Percentiles rank a stretch among this genome's conserved stretches.
Evolutionary conservation across 2,113 vertebrate genomes (phyloP).

Genomic region (Bothrops jararaca): DNA sequence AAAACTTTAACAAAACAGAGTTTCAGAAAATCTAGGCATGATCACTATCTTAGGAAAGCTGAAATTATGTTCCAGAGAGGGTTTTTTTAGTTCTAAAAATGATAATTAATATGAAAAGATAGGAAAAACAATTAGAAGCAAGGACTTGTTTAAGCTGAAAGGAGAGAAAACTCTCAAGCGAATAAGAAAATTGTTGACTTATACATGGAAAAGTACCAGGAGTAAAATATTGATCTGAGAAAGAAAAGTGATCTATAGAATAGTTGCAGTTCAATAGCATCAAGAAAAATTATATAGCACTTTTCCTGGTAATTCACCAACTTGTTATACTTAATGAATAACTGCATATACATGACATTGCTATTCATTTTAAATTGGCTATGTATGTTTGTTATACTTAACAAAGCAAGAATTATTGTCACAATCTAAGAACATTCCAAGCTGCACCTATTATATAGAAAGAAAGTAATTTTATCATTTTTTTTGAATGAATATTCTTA

Average conservation of each 20-base stretch:
- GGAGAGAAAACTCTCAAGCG: neutral
- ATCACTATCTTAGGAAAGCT: neutral
- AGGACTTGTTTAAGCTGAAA: neutral
- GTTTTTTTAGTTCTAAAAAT: neutral
- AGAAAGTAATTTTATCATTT: neutral
- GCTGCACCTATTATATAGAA: neutral
- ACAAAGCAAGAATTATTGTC: neutral
- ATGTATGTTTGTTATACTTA: neutral
- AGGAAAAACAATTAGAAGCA: neutral
- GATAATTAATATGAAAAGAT: neutral
- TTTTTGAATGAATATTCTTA: neutral
- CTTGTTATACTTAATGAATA: neutral
- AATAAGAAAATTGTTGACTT: conserved; percentile 24
- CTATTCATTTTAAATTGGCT: neutral
- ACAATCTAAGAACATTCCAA: neutral
- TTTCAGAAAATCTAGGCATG: neutral
- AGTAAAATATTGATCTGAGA: conserved; percentile 11
- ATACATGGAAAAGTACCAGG: neutral
- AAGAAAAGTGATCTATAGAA: conserved; percentile 1
- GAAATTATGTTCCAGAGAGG: neutral
- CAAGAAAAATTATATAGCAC: neutral
- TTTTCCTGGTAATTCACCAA: neutral
- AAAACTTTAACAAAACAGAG: neutral
- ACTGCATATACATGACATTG: neutral
- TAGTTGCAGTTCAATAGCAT: neutral